These are phyloP conservation scores for Ditula angustiorana DNA, from an alignment of 2,888 invertebrate species.

Conservation along the genomic window DNA sequence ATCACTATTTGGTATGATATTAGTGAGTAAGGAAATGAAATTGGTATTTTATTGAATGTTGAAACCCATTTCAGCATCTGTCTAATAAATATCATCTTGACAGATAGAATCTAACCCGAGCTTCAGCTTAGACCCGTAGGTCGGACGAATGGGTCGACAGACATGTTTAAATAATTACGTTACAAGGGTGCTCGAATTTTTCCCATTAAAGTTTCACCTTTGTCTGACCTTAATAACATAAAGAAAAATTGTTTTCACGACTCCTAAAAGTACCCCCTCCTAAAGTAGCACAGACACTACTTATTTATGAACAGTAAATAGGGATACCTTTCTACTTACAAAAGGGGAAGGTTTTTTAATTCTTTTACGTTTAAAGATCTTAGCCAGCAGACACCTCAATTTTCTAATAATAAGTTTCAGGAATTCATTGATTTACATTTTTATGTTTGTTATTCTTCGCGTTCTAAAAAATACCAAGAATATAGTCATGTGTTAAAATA, in stretches of 20 bases:
- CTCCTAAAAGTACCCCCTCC: background rate
- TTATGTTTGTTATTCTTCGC: too few species aligned
- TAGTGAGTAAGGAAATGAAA: too few species aligned
- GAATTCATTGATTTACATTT: too few species aligned
- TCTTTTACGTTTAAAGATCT: background rate
- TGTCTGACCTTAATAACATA: background rate
- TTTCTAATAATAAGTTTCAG: too few species aligned
- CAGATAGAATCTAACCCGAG: background rate
- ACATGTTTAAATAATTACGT: background rate
- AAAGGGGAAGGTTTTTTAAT: background rate
- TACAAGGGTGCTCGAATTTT: slow-evolving; percentile 3
- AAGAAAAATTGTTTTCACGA: background rate
- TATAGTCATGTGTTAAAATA: too few species aligned
- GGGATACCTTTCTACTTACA: background rate
- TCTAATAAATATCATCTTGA: slow-evolving; percentile 3
- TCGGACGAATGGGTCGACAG: background rate
- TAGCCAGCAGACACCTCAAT: too few species aligned
- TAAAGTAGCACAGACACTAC: background rate
- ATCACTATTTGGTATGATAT: too few species aligned
- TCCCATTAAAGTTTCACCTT: background rate
- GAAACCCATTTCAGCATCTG: too few species aligned
- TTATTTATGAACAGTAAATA: background rate
- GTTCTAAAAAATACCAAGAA: too few species aligned
- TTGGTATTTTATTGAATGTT: too few species aligned
- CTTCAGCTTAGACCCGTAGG: background rate